Evolutionary conservation across 2,113 vertebrate species (phyloP).

Genomic region (Equus przewalskii): DNA sequence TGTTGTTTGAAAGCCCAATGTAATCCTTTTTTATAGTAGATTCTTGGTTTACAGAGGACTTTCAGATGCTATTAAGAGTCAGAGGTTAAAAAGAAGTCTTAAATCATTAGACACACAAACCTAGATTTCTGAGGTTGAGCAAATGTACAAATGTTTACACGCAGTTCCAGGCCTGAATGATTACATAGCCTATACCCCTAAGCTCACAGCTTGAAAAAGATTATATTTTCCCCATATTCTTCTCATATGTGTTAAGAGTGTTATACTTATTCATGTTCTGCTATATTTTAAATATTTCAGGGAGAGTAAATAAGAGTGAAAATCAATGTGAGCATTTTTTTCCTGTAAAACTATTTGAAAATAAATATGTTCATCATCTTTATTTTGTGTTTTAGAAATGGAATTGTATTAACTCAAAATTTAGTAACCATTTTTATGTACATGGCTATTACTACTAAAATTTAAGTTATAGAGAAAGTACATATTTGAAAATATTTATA

Average conservation of each 20-base stretch:
- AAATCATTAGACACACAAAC: constrained; percentile 36
- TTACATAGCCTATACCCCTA: neutral
- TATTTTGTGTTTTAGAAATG: neutral
- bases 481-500: neutral
- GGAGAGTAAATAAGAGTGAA: neutral
- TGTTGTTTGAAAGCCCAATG: constrained; percentile 33
- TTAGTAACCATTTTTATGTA: neutral
- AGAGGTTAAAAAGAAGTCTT: constrained; percentile 70
- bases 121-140: constrained; percentile 4
- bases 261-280: neutral
- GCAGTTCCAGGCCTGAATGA: neutral
- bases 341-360: neutral
- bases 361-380: neutral
- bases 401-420: neutral
- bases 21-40: constrained; percentile 50
- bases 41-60: constrained; percentile 47
- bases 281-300: neutral
- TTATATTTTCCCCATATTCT: neutral
- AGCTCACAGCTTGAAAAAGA: neutral
- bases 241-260: neutral
- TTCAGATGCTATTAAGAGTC: constrained; percentile 33
- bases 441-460: neutral
- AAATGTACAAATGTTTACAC: neutral
- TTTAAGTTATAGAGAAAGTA: neutral
- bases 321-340: neutral